Conservation (phyloP, 1,140 invertebrate species). For the Calliopsis andreniformis region DNA sequence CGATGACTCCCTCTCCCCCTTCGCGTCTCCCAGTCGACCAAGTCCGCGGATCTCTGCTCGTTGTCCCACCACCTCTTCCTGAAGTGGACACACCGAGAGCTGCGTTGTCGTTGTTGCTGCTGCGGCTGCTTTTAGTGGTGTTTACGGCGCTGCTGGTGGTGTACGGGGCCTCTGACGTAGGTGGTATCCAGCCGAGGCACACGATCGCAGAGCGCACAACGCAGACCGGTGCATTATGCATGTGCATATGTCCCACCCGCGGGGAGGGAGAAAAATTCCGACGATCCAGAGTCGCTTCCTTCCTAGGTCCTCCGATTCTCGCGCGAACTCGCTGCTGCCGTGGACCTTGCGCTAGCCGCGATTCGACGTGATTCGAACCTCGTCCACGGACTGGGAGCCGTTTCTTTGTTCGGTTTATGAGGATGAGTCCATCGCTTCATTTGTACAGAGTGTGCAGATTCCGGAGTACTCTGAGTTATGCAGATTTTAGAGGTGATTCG, state of each 20-base stretch:
- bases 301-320: neutral
- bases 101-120: constrained; percentile 4
- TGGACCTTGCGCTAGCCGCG: too few species aligned
- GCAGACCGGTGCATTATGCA: constrained; percentile 27
- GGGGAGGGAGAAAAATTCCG: neutral
- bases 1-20: constrained; percentile 46
- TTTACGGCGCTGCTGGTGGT: constrained; percentile 12
- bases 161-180: constrained; percentile 11
- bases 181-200: constrained; percentile 3
- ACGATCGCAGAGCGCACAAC: neutral
- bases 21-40: constrained; percentile 31
- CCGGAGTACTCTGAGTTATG: too few species aligned
- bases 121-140: constrained; percentile 12
- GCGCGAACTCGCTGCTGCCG: too few species aligned
- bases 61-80: neutral
- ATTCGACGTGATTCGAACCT: too few species aligned
- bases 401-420: too few species aligned
- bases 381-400: too few species aligned
- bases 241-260: neutral
- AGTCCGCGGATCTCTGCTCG: neutral
- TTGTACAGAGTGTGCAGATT: too few species aligned
- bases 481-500: too few species aligned
- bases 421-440: too few species aligned
- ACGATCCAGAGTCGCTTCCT: neutral
- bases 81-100: constrained; percentile 7